Evolutionary conservation across 2,888 invertebrate genomes (phyloP), one percentile per base, ranked within the genome.

Genomic region (Megamerina dolium): DNA sequence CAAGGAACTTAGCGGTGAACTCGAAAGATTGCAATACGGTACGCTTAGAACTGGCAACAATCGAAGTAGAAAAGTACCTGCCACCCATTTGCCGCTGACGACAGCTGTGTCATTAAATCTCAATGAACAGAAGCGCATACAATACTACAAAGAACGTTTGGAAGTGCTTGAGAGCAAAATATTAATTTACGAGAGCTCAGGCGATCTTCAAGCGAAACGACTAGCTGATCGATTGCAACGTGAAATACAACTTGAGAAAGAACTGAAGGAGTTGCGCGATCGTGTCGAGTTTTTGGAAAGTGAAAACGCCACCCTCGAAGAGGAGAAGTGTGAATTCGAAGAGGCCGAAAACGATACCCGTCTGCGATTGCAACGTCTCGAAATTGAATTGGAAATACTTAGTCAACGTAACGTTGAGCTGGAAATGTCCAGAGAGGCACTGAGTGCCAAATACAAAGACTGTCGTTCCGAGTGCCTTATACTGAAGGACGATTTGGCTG

Each of bases 331-430:
- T 61, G 84, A 85, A 66, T 74, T 83, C 50, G 84, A 84, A 69
- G 84, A 84, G 68, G 82, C 82, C 20, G 84, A 84, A 70, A 84
- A 84, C 73, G 84, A 84, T 58, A 81, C 82, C n/a, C 61, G 72
- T 38, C 53, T 73, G 5, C 64, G 67, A 13, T 49, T 72, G 46
- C 72, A 73, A 46, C 77, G 79, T 52, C 73, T 80, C 53, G 80
- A 80, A 66, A 76, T 79, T 63, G 80, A 80, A 60, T 74, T 79
- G 60, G 80, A 80, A 61, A 76, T 80, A 46, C 72, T 70, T 17
- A 62, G 63, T 19, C 72, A 72, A 50, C 67, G 72, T 6, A 72
- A 72, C 60, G 57, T 68, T 69, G 73, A 77, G 72, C 57, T 80
- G 72, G 60, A 79, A 73, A 72, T 70, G 75, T 62, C 75, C 73